A percentile compares a stretch with the other conserved stretches of the same genome.
These are phyloP conservation scores for Xylocopa sonorina DNA, from an alignment of 1,140 invertebrate species.

Conservation along the genomic window DNA sequence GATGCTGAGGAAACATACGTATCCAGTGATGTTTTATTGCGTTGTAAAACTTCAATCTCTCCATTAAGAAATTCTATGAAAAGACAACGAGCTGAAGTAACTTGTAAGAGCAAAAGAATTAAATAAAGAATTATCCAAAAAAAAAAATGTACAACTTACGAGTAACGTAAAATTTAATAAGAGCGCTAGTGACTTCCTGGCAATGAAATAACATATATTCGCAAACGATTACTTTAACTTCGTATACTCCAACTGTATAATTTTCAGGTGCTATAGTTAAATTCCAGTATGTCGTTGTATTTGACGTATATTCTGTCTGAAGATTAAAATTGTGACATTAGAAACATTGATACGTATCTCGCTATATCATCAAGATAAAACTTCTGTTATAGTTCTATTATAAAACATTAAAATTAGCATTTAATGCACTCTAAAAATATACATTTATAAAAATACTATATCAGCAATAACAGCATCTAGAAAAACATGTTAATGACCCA, in stretches of 20 bases:
- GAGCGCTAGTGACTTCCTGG: slow-evolving; percentile 76
- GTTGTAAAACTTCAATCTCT: slow-evolving; percentile 84
- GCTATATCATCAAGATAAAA: too few relatives aligned
- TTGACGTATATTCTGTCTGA: slow-evolving; percentile 52
- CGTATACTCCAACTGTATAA: slow-evolving; percentile 84
- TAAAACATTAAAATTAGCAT: too few relatives aligned
- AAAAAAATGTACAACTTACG: slow-evolving; percentile 77
- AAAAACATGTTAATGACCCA: too few relatives aligned
- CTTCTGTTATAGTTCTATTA: too few relatives aligned
- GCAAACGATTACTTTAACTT: slow-evolving; percentile 84
- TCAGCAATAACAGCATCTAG: too few relatives aligned
- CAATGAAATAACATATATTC: slow-evolving; percentile 73
- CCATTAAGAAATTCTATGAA: slow-evolving; percentile 85
- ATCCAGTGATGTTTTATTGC: slow-evolving; percentile 81
- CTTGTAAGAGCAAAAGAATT: background rate
- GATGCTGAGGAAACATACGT: slow-evolving; percentile 85
- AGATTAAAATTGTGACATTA: slow-evolving; percentile 7
- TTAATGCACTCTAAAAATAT: background rate
- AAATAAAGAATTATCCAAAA: background rate
- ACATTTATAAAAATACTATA: background rate
- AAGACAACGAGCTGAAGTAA: slow-evolving; percentile 46
- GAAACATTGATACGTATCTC: slow-evolving; percentile 5
- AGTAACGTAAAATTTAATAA: slow-evolving; percentile 83
- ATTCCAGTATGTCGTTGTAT: slow-evolving; percentile 82
- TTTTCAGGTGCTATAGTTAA: slow-evolving; percentile 83